Evolutionary conservation across 1,140 invertebrate genomes (phyloP).

Genomic region (Diplogasteroides magnus): DNA sequence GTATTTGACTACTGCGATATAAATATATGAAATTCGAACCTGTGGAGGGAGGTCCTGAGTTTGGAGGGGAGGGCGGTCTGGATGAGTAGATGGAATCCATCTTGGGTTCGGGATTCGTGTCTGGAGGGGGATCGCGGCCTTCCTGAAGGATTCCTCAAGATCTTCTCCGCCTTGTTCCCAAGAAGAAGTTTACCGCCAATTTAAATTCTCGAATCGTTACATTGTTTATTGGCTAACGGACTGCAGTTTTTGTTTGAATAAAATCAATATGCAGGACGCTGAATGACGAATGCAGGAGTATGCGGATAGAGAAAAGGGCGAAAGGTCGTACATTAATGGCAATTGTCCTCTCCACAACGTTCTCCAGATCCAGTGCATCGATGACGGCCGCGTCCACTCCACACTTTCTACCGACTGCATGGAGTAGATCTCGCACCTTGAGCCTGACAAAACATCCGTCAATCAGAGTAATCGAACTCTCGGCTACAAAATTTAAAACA

Average conservation of each 20-base stretch:
- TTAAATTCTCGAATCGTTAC: too few relatives aligned
- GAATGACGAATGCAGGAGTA: neutral
- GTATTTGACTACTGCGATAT: too few relatives aligned
- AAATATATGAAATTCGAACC: too few relatives aligned
- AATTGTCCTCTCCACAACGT: slow-evolving; percentile 51
- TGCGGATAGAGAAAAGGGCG: neutral
- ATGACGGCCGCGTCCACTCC: slow-evolving; percentile 50
- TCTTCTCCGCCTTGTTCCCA: neutral
- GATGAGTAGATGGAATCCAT: neutral
- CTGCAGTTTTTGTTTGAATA: too few relatives aligned
- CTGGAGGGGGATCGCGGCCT: slow-evolving; percentile 47
- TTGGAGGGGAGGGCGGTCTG: slow-evolving; percentile 15
- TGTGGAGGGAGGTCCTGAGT: slow-evolving; percentile 1
- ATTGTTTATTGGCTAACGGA: too few relatives aligned
- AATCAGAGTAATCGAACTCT: too few relatives aligned
- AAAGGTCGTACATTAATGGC: slow-evolving; percentile 39
- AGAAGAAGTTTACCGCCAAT: neutral
- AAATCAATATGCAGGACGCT: neutral
- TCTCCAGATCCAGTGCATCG: slow-evolving; percentile 51
- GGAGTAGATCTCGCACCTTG: slow-evolving; percentile 47
- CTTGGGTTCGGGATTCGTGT: slow-evolving; percentile 42
- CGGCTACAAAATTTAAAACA: too few relatives aligned
- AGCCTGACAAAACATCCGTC: slow-evolving; percentile 35
- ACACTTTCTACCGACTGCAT: slow-evolving; percentile 53
- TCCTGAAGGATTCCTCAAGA: slow-evolving; percentile 34